phyloP scores from a whole-genome alignment of 2,888 invertebrate genomes.

The Brachyptera putata region DNA sequence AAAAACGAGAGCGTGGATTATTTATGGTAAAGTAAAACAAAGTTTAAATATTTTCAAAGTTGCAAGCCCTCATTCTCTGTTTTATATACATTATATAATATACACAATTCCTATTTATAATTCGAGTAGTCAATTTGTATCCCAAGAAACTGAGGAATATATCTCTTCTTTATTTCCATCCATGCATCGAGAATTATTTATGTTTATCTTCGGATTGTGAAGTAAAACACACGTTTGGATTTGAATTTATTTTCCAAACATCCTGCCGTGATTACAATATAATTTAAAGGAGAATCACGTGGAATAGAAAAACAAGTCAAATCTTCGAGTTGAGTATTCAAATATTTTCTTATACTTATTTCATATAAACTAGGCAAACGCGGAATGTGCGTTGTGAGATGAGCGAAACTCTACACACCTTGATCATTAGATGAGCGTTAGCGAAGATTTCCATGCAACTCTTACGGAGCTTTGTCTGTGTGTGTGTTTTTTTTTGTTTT shows the following conservation, averaged over 20 bases:
- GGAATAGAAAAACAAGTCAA: conserved; percentile 5
- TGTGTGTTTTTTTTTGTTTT: too few relatives aligned
- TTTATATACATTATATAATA: conserved; percentile 8
- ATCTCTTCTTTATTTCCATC: conserved; percentile 29
- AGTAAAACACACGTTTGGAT: conserved; percentile 32
- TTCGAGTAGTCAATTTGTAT: conserved; percentile 19
- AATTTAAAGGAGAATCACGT: conserved; percentile 7
- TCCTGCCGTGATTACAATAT: conserved; percentile 31
- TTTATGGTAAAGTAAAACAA: conserved; percentile 30
- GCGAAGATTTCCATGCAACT: too few relatives aligned
- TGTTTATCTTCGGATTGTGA: conserved; percentile 31
- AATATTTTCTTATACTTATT: too few relatives aligned
- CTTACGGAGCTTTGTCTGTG: too few relatives aligned
- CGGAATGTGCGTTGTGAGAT: too few relatives aligned
- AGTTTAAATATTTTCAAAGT: conserved; percentile 32
- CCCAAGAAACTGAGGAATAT: conserved; percentile 31
- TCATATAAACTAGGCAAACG: too few relatives aligned
- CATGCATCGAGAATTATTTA: conserved; percentile 30
- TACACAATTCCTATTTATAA: conserved; percentile 26
- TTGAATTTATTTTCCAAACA: conserved; percentile 33
- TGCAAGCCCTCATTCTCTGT: conserved; percentile 18
- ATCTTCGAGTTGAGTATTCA: too few relatives aligned
- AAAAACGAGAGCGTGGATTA: conserved; percentile 19
- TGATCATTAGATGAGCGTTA: too few relatives aligned
- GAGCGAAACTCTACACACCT: too few relatives aligned